phyloP scores from a whole-genome alignment of 2,888 invertebrate genomes.

The Atrina japonica region DNA sequence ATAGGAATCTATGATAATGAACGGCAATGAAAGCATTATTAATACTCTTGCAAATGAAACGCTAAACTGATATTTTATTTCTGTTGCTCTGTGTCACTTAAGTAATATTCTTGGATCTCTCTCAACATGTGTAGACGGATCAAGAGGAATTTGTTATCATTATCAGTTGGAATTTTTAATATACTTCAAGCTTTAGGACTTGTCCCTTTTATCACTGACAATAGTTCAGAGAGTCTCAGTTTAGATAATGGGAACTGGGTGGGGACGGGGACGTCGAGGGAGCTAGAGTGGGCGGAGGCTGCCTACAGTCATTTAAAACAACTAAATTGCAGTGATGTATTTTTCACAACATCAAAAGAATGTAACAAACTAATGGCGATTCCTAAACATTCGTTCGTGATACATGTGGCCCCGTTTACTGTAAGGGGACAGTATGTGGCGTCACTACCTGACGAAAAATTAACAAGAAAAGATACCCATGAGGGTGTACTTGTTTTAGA shows the following conservation, averaged over 20 bases:
- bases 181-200: slow-evolving; percentile 28
- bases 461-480: slow-evolving; percentile 76
- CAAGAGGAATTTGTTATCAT: slow-evolving; percentile 31
- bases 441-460: slow-evolving; percentile 78
- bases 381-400: slow-evolving; percentile 64
- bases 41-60: too few species aligned
- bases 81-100: too few species aligned
- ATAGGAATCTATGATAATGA: too few species aligned
- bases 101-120: too few species aligned
- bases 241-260: slow-evolving; percentile 47
- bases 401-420: slow-evolving; percentile 74
- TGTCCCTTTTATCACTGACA: slow-evolving; percentile 49
- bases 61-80: too few species aligned
- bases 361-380: slow-evolving; percentile 68
- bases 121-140: slow-evolving; percentile 8
- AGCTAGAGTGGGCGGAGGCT: slow-evolving; percentile 74
- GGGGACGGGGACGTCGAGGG: slow-evolving; percentile 42
- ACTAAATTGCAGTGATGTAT: slow-evolving; percentile 72
- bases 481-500: slow-evolving; percentile 81
- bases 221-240: slow-evolving; percentile 55
- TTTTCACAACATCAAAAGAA: slow-evolving; percentile 76
- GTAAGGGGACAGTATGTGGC: slow-evolving; percentile 68
- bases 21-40: too few species aligned
- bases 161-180: slow-evolving; percentile 31
- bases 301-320: slow-evolving; percentile 69